These are phyloP conservation scores for Euplagia quadripunctaria DNA, from an alignment of 2,888 invertebrate genomes.

Conservation along the genomic window DNA sequence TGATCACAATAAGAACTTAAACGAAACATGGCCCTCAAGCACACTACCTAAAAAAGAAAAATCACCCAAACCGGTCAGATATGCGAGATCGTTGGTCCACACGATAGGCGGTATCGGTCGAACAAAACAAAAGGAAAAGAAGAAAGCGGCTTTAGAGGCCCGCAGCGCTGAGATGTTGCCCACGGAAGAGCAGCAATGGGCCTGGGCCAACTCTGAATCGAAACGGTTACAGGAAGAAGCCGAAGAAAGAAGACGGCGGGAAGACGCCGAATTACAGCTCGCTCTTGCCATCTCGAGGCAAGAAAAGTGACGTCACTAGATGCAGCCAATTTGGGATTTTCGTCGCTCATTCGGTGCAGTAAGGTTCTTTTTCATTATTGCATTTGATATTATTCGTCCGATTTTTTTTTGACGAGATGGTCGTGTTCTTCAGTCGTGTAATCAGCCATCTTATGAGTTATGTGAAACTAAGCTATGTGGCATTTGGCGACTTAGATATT, in stretches of 20 bases:
- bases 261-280: conserved; percentile 91
- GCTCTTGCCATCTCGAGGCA: conserved; percentile 90
- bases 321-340: conserved; percentile 5
- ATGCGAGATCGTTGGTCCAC: conserved; percentile 79
- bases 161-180: conserved; percentile 69
- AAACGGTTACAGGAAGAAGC: conserved; percentile 88
- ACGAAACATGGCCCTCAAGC: conserved; percentile 80
- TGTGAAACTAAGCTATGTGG: conserved; percentile 6
- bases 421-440: conserved; percentile 16
- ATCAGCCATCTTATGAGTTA: conserved; percentile 8
- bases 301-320: conserved; percentile 68
- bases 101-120: conserved; percentile 83
- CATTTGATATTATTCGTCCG: conserved; percentile 19
- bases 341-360: conserved; percentile 14
- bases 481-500: conserved; percentile 13
- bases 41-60: conserved; percentile 84
- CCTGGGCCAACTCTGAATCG: conserved; percentile 92
- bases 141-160: conserved; percentile 58
- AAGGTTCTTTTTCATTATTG: conserved; percentile 12
- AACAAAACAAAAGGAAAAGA: conserved; percentile 74
- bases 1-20: conserved; percentile 73
- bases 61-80: conserved; percentile 83
- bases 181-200: conserved; percentile 90
- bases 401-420: conserved; percentile 12
- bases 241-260: conserved; percentile 87